Evolutionary conservation across 2,888 invertebrate genomes (phyloP).

Genomic region (Deilephila elpenor): DNA sequence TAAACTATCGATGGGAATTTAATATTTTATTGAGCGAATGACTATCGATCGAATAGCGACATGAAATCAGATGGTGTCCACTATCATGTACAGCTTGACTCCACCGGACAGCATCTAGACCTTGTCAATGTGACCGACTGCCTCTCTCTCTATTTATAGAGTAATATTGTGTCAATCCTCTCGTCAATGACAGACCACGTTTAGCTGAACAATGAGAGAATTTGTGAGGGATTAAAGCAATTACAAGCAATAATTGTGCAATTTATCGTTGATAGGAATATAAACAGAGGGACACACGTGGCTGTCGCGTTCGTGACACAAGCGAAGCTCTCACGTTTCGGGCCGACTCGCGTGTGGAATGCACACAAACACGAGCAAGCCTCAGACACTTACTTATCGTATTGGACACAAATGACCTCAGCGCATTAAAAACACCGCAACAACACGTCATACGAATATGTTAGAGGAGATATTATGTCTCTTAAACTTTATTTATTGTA

Average conservation of each 20-base stretch:
- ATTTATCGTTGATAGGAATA: not conserved
- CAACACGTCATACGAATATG: slow-evolving; percentile 6
- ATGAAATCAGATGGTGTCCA: slow-evolving; percentile 31
- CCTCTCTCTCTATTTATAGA: slow-evolving; percentile 68
- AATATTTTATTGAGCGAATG: not conserved
- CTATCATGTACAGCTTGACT: slow-evolving; percentile 42
- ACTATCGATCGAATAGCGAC: not conserved
- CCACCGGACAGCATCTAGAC: slow-evolving; percentile 49
- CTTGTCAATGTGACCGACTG: slow-evolving; percentile 59
- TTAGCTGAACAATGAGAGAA: not conserved
- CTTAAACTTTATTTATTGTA: not conserved
- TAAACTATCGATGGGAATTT: slow-evolving; percentile 18
- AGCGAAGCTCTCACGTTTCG: slow-evolving; percentile 23
- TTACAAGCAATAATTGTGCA: not conserved
- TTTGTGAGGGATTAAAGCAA: slow-evolving; percentile 12
- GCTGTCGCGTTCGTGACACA: not conserved
- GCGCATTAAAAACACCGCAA: not conserved
- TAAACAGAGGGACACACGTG: not conserved
- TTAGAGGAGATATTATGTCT: not conserved
- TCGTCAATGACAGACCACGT: not conserved
- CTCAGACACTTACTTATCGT: slow-evolving; percentile 21
- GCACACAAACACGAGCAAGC: not conserved
- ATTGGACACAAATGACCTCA: slow-evolving; percentile 31
- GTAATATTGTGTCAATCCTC: not conserved
- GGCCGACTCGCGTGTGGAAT: not conserved